These are phyloP conservation scores for Lepus timidus DNA, from an alignment of 2,113 vertebrate species.

Conservation along the genomic window DNA sequence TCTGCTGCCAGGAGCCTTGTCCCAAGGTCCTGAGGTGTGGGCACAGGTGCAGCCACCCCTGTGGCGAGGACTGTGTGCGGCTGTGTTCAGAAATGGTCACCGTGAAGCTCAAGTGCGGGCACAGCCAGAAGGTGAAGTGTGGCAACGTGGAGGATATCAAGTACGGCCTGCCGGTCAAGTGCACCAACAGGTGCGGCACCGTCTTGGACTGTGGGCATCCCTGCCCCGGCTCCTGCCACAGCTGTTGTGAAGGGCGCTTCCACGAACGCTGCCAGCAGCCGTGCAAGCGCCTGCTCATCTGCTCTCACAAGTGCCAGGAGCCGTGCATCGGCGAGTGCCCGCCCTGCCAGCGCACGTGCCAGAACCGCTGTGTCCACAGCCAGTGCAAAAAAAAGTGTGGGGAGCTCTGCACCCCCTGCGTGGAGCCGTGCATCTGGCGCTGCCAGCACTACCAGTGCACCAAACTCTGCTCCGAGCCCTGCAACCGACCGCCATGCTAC, in stretches of 20 bases:
- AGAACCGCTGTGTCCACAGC: conserved; percentile 95
- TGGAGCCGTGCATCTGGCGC: conserved; percentile 93
- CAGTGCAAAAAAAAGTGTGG: conserved; percentile 92
- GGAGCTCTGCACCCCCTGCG: conserved; percentile 90
- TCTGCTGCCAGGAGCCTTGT: conserved; percentile 91
- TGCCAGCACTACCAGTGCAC: conserved; percentile 93
- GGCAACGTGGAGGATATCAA: conserved; percentile 73
- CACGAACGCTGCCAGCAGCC: conserved; percentile 88
- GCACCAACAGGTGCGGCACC: conserved; percentile 85
- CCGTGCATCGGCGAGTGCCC: conserved; percentile 92
- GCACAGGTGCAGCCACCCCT: conserved; percentile 89
- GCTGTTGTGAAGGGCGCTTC: conserved; percentile 92
- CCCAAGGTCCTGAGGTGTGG: conserved; percentile 89
- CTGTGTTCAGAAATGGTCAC: conserved; percentile 86
- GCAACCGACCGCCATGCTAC: conserved; percentile 92
- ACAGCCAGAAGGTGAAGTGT: conserved; percentile 89
- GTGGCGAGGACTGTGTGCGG: conserved; percentile 88
- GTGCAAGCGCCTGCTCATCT: conserved; percentile 91
- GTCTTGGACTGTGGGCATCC: conserved; percentile 92
- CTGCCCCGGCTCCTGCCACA: conserved; percentile 91
- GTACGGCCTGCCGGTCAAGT: conserved; percentile 78
- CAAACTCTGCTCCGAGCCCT: conserved; percentile 94
- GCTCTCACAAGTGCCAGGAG: conserved; percentile 92
- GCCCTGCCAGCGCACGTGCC: conserved; percentile 89
- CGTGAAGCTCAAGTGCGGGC: conserved; percentile 90